Evolutionary conservation across 2,113 vertebrate genomes (phyloP).

Genomic region (Salminus brasiliensis): DNA sequence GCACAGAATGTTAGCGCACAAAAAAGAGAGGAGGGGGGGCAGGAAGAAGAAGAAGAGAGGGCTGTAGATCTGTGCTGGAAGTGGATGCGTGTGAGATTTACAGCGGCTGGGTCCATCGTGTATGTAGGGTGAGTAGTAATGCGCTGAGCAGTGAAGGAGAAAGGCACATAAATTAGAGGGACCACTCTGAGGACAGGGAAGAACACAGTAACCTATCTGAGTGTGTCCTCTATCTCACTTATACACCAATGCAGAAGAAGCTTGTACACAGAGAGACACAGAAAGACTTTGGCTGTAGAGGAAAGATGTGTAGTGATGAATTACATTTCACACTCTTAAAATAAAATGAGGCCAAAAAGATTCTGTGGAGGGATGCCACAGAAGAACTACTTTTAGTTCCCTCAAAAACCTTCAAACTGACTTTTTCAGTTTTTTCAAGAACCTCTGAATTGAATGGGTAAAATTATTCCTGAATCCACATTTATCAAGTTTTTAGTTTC

Average conservation of each 20-base stretch:
- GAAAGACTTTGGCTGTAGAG: background rate
- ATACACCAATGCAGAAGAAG: background rate
- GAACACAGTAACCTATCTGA: constrained; percentile 36
- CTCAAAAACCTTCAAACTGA: no score
- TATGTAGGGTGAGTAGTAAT: constrained; percentile 44
- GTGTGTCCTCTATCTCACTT: background rate
- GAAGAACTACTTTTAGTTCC: no score
- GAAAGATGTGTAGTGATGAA: background rate
- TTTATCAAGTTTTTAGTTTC: no score
- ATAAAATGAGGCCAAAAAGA: no score
- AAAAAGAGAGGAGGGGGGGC: background rate
- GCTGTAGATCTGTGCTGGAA: constrained; percentile 44
- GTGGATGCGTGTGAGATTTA: constrained; percentile 45
- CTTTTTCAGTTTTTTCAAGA: no score
- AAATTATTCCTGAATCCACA: no score
- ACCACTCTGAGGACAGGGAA: background rate
- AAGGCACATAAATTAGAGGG: constrained; percentile 44
- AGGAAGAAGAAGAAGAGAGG: constrained; percentile 12
- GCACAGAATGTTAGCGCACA: background rate
- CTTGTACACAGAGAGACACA: background rate
- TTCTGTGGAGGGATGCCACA: no score
- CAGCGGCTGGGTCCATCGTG: constrained; percentile 37
- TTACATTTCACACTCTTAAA: no score
- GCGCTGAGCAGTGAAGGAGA: constrained; percentile 35
- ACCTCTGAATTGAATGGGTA: no score